Percentiles rank a stretch among this genome's conserved stretches.
Evolutionary conservation across 2,113 vertebrate species (phyloP).

Genomic region (Speoplatyrhinus poulsoni): DNA sequence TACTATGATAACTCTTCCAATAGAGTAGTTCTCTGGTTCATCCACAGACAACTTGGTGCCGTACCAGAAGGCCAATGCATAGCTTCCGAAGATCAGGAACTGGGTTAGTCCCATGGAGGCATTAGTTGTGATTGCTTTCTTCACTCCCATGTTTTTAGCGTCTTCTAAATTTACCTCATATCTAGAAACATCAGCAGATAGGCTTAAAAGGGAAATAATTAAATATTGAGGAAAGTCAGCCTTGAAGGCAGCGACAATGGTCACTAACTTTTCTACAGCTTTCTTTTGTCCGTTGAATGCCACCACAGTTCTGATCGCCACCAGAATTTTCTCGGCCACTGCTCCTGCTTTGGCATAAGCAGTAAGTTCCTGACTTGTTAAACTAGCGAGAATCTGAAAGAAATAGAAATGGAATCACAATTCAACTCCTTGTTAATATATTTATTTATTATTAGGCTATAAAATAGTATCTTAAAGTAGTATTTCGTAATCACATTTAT

Average conservation of each 20-base stretch:
- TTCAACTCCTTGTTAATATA: no score
- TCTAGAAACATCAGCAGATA: conserved; percentile 33
- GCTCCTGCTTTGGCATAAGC: conserved; percentile 79
- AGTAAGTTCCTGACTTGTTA: conserved; percentile 69
- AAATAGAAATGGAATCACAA: not conserved
- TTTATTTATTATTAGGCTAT: no score
- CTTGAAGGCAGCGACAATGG: no score
- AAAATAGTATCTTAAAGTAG: not conserved
- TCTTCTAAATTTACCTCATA: conserved; percentile 65
- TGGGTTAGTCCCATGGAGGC: conserved; percentile 76
- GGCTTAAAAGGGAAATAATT: no score
- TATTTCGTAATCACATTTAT: not conserved
- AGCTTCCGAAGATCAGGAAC: conserved; percentile 79
- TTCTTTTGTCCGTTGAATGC: no score
- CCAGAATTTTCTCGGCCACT: conserved; percentile 76
- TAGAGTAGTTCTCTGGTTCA: no score
- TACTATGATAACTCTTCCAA: conserved; percentile 81
- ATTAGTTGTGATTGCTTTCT: conserved; percentile 79
- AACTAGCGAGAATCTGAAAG: conserved; percentile 61
- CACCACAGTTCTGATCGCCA: conserved; percentile 74
- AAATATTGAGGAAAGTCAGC: no score
- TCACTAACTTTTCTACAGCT: no score
- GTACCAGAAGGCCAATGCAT: no score
- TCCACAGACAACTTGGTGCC: no score
- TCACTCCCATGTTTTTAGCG: conserved; percentile 79